These are phyloP conservation scores for Zoanthus sociatus DNA, from an alignment of 92 coral and sea anemone species.

Conservation along the genomic window DNA sequence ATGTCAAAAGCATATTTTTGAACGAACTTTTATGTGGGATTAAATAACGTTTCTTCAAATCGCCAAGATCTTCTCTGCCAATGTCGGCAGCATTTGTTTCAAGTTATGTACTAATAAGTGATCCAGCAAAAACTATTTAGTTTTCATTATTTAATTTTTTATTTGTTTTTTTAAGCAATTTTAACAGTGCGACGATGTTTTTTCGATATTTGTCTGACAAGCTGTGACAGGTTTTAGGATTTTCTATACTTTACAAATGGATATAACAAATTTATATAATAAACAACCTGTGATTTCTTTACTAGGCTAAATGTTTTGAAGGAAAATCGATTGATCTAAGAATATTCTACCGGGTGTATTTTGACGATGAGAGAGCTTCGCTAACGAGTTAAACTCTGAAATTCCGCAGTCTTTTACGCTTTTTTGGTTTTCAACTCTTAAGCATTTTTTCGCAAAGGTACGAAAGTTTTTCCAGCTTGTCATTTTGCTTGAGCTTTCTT, in stretches of 20 bases:
- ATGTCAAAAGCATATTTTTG: slow-evolving; percentile 29
- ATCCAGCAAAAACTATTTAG: neutral
- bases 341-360: neutral
- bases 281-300: neutral
- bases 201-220: too few relatives aligned
- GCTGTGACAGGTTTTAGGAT: neutral
- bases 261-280: neutral
- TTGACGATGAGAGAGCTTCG: too few relatives aligned
- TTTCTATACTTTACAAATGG: neutral
- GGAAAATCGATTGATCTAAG: neutral
- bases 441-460: too few relatives aligned
- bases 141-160: too few relatives aligned
- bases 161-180: too few relatives aligned
- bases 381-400: too few relatives aligned
- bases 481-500: too few relatives aligned
- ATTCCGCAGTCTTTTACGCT: too few relatives aligned
- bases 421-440: too few relatives aligned
- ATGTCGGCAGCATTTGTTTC: neutral
- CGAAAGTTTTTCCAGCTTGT: too few relatives aligned
- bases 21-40: neutral
- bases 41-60: slow-evolving; percentile 1
- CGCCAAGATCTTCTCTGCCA: neutral
- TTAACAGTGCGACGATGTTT: too few relatives aligned
- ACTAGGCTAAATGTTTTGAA: neutral
- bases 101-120: too few relatives aligned